phyloP scores from a whole-genome alignment of 2,113 vertebrate species.

The Gambusia affinis region DNA sequence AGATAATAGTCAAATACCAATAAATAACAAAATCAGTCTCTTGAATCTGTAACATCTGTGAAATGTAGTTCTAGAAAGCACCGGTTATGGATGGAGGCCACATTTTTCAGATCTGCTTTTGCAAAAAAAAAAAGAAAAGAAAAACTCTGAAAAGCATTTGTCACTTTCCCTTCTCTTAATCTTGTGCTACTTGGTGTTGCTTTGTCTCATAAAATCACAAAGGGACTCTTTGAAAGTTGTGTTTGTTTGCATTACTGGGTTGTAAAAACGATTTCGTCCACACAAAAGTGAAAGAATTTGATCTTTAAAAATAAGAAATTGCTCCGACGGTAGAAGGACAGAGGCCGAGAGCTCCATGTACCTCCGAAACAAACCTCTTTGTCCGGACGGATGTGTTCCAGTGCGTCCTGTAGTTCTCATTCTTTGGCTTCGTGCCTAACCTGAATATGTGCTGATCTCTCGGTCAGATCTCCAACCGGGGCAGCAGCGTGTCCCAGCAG shows the following conservation, averaged over 20 bases:
- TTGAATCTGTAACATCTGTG: too few species aligned
- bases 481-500: slow-evolving; percentile 23
- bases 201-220: not conserved
- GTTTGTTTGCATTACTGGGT: not conserved
- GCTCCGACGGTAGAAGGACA: not conserved
- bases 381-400: not conserved
- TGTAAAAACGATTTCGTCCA: not conserved
- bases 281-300: not conserved
- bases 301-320: not conserved
- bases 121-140: too few species aligned
- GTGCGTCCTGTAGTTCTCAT: not conserved
- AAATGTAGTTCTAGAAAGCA: too few species aligned
- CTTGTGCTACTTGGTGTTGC: not conserved
- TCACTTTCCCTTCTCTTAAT: not conserved
- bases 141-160: too few species aligned
- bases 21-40: too few species aligned
- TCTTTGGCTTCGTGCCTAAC: slow-evolving; percentile 7
- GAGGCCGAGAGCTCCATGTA: not conserved
- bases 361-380: slow-evolving; percentile 4
- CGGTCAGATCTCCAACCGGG: slow-evolving; percentile 33
- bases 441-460: slow-evolving; percentile 23
- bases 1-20: too few species aligned
- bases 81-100: too few species aligned
- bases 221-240: not conserved
- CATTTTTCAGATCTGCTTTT: too few species aligned